A percentile compares a stretch with the other conserved stretches of the same genome.
phyloP scores from a whole-genome alignment of 30 jellyfish, hydroid and myxozoan species.

The Cassiopea andromeda region DNA sequence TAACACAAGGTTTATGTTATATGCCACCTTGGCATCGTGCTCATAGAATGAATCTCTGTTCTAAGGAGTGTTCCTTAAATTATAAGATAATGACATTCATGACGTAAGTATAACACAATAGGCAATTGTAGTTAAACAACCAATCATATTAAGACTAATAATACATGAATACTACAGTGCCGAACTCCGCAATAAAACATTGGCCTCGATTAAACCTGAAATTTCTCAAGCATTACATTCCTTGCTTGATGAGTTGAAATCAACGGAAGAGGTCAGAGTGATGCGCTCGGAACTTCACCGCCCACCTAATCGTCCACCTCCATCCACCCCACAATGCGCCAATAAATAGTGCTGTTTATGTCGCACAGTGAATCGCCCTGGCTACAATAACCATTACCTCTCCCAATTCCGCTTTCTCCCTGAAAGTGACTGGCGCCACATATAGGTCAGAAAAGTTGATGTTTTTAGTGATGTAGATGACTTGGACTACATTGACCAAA shows the following conservation, averaged over 20 bases:
- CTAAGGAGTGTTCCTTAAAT: too few relatives aligned
- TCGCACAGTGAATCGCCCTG: constrained; percentile 21
- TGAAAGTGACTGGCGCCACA: constrained; percentile 6
- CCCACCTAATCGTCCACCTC: neutral
- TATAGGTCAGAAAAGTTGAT: constrained; percentile 19
- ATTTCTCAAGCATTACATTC: constrained; percentile 69
- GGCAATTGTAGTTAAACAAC: too few relatives aligned
- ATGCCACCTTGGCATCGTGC: too few relatives aligned
- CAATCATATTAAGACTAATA: too few relatives aligned
- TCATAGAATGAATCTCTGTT: too few relatives aligned
- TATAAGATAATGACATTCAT: too few relatives aligned
- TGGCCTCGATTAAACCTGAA: constrained; percentile 61
- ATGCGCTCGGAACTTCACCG: constrained; percentile 14
- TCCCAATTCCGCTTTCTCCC: constrained; percentile 25
- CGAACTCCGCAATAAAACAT: constrained; percentile 9
- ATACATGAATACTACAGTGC: too few relatives aligned
- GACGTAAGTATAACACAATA: too few relatives aligned
- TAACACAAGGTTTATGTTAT: too few relatives aligned
- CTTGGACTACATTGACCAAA: neutral
- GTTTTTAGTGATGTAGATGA: neutral
- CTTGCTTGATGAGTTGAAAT: constrained; percentile 23
- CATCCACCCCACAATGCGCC: neutral
- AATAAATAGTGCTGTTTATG: constrained; percentile 1
- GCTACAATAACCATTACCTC: constrained; percentile 29
- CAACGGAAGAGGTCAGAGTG: constrained; percentile 31